Percentiles rank a stretch among this genome's conserved stretches.
Conservation (phyloP, 2,888 invertebrate species). For the Machimus atricapillus region DNA sequence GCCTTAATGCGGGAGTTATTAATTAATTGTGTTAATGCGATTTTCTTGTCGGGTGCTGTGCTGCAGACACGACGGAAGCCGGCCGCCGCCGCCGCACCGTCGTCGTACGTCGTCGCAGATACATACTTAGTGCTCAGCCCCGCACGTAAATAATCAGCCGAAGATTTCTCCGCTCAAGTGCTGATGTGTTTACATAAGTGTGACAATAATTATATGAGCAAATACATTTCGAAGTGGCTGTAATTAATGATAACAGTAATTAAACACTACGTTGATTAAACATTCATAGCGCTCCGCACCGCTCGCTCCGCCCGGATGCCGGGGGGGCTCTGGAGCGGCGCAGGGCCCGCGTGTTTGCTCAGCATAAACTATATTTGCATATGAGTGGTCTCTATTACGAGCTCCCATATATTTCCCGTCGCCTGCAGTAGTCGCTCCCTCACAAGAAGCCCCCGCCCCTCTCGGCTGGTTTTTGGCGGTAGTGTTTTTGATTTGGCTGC, state of each 20-base stretch:
- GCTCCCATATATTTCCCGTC: constrained; percentile 44
- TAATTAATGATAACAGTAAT: constrained; percentile 53
- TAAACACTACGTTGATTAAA: constrained; percentile 53
- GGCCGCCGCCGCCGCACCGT: constrained; percentile 30
- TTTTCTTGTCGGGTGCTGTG: constrained; percentile 48
- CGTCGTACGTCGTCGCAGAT: constrained; percentile 33
- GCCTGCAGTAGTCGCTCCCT: neutral
- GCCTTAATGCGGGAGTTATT: constrained; percentile 51
- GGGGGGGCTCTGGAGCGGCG: neutral
- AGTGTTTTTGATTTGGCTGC: neutral
- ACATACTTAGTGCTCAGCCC: neutral
- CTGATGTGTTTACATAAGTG: constrained; percentile 45
- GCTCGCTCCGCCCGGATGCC: neutral
- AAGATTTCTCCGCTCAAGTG: constrained; percentile 35
- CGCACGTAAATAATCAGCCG: constrained; percentile 43
- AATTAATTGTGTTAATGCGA: constrained; percentile 53
- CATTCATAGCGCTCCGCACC: constrained; percentile 47
- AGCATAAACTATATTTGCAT: constrained; percentile 44
- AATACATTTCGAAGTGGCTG: constrained; percentile 47
- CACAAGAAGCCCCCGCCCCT: neutral
- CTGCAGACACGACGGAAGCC: neutral
- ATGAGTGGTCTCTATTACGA: constrained; percentile 41
- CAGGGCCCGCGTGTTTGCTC: constrained; percentile 7
- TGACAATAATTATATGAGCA: constrained; percentile 53
- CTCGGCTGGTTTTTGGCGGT: neutral